These are phyloP conservation scores for Achlya flavicornis DNA, from an alignment of 2,888 invertebrate genomes.

Conservation along the genomic window DNA sequence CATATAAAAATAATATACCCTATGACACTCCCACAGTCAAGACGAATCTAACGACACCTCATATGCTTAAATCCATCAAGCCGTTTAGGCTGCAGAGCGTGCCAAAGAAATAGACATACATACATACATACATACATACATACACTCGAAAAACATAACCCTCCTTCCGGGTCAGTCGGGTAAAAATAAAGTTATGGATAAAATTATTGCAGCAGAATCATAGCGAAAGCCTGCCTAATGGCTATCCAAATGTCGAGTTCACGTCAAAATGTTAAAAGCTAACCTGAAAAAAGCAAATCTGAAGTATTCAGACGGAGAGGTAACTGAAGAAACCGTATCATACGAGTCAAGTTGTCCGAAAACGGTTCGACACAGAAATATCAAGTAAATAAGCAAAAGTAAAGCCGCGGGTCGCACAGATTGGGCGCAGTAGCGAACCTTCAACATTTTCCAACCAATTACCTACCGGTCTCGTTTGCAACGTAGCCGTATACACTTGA, in stretches of 20 bases:
- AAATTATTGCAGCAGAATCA: no score
- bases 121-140: no score
- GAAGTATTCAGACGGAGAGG: background rate
- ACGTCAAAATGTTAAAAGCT: background rate
- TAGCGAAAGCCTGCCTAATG: no score
- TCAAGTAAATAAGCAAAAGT: background rate
- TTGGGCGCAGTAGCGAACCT: slow-evolving; percentile 10
- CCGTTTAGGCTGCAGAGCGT: no score
- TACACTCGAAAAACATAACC: no score
- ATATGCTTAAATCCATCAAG: no score
- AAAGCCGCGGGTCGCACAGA: slow-evolving; percentile 8
- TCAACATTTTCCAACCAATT: slow-evolving; percentile 55
- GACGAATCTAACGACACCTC: no score
- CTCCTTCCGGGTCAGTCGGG: no score
- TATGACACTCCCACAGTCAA: no score
- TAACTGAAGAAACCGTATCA: background rate
- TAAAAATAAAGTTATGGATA: no score
- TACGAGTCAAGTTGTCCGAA: background rate
- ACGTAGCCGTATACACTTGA: slow-evolving; percentile 35
- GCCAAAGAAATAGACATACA: no score
- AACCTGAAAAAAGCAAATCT: background rate
- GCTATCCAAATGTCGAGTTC: background rate
- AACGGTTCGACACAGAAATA: slow-evolving; percentile 5
- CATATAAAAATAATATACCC: no score
- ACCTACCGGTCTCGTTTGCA: slow-evolving; percentile 43